A percentile compares a stretch with the other conserved stretches of the same genome.
These are phyloP conservation scores for Boulengeromyrus knoepffleri DNA, from an alignment of 2,113 vertebrate species.

Conservation along the genomic window DNA sequence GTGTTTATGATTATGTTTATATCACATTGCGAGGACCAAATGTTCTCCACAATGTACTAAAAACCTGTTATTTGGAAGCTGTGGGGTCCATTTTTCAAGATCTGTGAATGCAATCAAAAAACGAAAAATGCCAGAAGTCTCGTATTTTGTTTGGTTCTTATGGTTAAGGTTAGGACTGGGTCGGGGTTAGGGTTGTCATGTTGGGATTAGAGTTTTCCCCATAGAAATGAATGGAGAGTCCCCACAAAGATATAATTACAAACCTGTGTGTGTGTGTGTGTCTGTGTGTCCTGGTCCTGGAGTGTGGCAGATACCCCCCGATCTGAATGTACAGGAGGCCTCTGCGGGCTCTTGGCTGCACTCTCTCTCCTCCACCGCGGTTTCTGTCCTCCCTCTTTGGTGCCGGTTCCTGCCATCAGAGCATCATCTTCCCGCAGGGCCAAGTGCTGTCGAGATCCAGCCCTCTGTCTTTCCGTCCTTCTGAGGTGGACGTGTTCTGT, in stretches of 20 bases:
- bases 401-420: neutral
- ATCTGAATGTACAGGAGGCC: slow-evolving; percentile 19
- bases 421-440: neutral
- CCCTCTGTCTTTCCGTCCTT: neutral
- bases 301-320: neutral
- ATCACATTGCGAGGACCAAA: too few relatives aligned
- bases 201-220: too few relatives aligned
- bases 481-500: neutral
- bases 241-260: too few relatives aligned
- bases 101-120: too few relatives aligned
- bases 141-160: too few relatives aligned
- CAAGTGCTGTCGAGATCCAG: neutral
- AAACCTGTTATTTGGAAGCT: too few relatives aligned
- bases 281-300: neutral
- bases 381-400: neutral
- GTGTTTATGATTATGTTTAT: neutral
- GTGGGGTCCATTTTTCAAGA: too few relatives aligned
- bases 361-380: neutral
- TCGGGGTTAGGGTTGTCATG: too few relatives aligned
- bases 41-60: too few relatives aligned
- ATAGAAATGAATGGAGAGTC: too few relatives aligned
- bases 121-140: too few relatives aligned
- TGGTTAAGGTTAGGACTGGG: too few relatives aligned
- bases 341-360: neutral
- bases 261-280: neutral